These are phyloP conservation scores for Gandaritis pyraliata DNA, from an alignment of 2,888 invertebrate species.

Conservation along the genomic window DNA sequence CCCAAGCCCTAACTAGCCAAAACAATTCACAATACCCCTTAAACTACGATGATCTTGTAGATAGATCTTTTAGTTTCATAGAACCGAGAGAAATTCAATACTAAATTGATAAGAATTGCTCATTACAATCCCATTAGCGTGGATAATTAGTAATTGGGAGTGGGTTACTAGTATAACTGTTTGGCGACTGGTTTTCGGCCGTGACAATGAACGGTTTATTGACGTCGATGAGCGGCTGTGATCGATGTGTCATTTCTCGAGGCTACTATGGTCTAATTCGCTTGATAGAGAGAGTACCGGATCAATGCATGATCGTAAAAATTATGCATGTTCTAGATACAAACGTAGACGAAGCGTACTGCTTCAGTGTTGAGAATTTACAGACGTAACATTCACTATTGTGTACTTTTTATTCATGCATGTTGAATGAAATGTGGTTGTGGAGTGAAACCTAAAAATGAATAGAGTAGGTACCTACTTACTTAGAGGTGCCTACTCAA, in stretches of 20 bases:
- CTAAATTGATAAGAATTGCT: slow-evolving; percentile 5
- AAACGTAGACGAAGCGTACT: not conserved
- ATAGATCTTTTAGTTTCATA: not conserved
- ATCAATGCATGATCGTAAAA: slow-evolving; percentile 6
- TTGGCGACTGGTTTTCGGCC: slow-evolving; percentile 33
- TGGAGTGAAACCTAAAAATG: too few relatives aligned
- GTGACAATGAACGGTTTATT: slow-evolving; percentile 31
- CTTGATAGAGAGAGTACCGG: slow-evolving; percentile 9
- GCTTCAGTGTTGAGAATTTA: too few relatives aligned
- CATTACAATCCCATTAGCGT: slow-evolving; percentile 29
- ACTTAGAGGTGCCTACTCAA: too few relatives aligned
- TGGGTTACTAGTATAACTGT: slow-evolving; percentile 30
- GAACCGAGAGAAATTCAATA: not conserved
- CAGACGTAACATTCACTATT: too few relatives aligned
- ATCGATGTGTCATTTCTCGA: slow-evolving; percentile 26
- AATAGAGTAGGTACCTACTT: too few relatives aligned
- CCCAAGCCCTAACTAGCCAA: too few relatives aligned
- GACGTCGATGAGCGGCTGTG: slow-evolving; percentile 18
- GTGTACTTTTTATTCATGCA: too few relatives aligned
- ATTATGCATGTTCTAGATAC: not conserved
- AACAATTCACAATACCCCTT: too few relatives aligned
- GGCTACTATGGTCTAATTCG: slow-evolving; percentile 17
- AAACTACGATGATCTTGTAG: not conserved
- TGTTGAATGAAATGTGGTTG: too few relatives aligned
- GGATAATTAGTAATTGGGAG: slow-evolving; percentile 31